A percentile compares a stretch with the other conserved stretches of the same genome.
phyloP scores from a whole-genome alignment of 35 echinoderm and acorn worm genomes.

The Stichopus chloronotus region DNA sequence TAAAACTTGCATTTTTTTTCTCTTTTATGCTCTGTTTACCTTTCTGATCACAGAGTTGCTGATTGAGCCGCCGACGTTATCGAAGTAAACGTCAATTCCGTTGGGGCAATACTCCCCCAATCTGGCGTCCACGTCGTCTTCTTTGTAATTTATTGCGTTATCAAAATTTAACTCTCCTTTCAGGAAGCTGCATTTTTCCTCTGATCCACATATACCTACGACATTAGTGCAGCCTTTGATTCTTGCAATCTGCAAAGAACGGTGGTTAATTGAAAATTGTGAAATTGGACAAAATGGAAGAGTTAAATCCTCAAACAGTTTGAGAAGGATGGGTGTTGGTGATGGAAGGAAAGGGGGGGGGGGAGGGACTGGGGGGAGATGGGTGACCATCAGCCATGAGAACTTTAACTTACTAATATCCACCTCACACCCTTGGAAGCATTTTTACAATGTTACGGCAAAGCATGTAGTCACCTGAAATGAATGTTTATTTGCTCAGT shows the following conservation, averaged over 20 bases:
- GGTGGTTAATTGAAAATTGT: not conserved
- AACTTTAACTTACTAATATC: too few relatives aligned
- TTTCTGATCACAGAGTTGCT: conserved; percentile 91
- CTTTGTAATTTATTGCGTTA: conserved; percentile 91
- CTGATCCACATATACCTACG: conserved; percentile 92
- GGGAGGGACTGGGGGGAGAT: too few relatives aligned
- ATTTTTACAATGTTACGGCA: too few relatives aligned
- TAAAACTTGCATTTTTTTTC: not conserved
- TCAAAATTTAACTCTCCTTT: conserved; percentile 83
- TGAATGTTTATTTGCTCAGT: too few relatives aligned
- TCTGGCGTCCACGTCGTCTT: conserved; percentile 67
- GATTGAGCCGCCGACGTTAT: conserved; percentile 91
- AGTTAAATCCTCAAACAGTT: too few relatives aligned
- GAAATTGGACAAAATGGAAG: too few relatives aligned
- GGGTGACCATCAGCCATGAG: too few relatives aligned
- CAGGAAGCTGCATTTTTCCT: conserved; percentile 84
- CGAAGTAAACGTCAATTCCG: conserved; percentile 93
- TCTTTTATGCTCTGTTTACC: conserved; percentile 32
- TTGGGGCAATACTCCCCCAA: conserved; percentile 81
- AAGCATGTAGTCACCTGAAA: too few relatives aligned
- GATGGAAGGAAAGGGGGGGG: too few relatives aligned
- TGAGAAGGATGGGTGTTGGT: too few relatives aligned
- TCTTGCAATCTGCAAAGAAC: conserved; percentile 75
- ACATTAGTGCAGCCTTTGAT: conserved; percentile 85
- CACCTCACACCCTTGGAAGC: too few relatives aligned